Evolutionary conservation across 2,113 vertebrate genomes (phyloP).

Genomic region (Pelecanoides urinatrix): DNA sequence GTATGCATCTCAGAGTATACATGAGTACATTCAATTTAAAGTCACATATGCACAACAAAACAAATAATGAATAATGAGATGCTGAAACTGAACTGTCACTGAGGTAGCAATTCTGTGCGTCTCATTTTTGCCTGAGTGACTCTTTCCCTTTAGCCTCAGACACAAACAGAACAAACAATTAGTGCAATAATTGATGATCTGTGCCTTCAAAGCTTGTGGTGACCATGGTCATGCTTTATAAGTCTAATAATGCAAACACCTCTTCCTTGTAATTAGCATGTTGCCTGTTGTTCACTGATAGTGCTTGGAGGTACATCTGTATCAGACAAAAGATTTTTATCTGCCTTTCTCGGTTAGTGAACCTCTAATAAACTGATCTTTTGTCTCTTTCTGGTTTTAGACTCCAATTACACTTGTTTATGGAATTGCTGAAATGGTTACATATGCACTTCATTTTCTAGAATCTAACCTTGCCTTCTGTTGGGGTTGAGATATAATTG

Average conservation of each 20-base stretch:
- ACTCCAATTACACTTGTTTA: constrained; percentile 81
- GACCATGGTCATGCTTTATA: constrained; percentile 74
- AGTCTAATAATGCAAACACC: constrained; percentile 74
- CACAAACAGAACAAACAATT: constrained; percentile 83
- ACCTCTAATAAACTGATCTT: constrained; percentile 72
- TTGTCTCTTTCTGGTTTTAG: constrained; percentile 72
- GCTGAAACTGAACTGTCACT: constrained; percentile 72
- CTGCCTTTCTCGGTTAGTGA: constrained; percentile 66
- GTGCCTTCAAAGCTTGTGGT: constrained; percentile 76
- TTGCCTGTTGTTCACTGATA: constrained; percentile 60
- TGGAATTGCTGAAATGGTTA: constrained; percentile 77
- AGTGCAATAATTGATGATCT: constrained; percentile 81
- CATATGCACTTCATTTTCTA: constrained; percentile 68
- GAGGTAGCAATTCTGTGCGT: constrained; percentile 72
- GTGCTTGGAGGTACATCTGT: constrained; percentile 23
- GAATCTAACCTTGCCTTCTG: constrained; percentile 40
- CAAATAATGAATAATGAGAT: constrained; percentile 78
- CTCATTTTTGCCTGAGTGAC: constrained; percentile 68
- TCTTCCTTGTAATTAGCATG: constrained; percentile 75
- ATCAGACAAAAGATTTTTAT: constrained; percentile 73
- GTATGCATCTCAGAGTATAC: constrained; percentile 58
- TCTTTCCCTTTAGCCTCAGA: constrained; percentile 75
- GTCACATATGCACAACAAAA: constrained; percentile 72
- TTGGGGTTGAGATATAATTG: constrained; percentile 28
- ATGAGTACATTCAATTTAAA: constrained; percentile 71